Conservation (phyloP, 2,113 vertebrate genomes). For the Pteronura brasiliensis region DNA sequence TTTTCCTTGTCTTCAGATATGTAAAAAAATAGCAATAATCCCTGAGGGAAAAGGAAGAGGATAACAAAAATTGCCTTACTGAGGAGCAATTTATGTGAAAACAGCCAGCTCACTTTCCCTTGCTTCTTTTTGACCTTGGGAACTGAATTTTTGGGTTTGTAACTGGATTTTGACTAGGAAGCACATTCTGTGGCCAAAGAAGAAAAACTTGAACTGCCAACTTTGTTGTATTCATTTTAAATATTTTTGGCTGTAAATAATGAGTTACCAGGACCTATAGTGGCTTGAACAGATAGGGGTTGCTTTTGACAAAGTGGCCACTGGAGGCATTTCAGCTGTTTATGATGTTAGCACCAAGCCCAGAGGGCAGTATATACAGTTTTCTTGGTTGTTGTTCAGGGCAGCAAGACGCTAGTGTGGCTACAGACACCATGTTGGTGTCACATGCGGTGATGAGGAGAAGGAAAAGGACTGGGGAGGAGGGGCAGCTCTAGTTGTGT, state of each 20-base stretch:
- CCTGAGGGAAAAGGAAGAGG: neutral
- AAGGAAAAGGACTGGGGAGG: accelerated
- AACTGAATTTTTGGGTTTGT: neutral
- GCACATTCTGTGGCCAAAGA: neutral
- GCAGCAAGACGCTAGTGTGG: neutral
- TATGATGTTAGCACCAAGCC: neutral
- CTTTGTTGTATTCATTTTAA: neutral
- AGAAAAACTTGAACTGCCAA: neutral
- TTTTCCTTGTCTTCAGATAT: neutral
- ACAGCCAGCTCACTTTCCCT: neutral
- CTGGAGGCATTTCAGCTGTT: neutral
- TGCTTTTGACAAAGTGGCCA: neutral
- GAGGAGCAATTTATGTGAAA: neutral
- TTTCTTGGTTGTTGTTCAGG: neutral
- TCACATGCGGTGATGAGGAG: neutral
- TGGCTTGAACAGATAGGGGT: neutral
- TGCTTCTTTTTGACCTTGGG: neutral
- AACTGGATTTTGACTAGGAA: neutral
- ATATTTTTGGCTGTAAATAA: neutral
- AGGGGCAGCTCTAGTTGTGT: neutral
- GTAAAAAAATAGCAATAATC: neutral
- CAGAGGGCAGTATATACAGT: neutral
- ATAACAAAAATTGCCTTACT: neutral
- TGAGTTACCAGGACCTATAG: neutral
- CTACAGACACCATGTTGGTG: neutral